A percentile compares a stretch with the other conserved stretches of the same genome.
Evolutionary conservation across 2,888 invertebrate species (phyloP).

Genomic region (Meta bourneti): DNA sequence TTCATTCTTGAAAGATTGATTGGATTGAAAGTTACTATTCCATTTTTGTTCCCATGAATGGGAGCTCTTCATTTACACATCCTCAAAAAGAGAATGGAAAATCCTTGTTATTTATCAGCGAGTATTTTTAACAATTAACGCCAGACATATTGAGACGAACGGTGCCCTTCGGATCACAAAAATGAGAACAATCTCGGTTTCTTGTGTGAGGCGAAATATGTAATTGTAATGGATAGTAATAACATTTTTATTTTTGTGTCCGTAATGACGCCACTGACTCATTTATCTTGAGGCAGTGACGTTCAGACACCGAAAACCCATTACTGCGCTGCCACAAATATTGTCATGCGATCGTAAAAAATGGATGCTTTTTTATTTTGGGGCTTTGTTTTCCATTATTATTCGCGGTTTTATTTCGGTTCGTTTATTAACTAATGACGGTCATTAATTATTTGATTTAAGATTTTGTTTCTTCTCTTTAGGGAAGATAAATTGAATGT

Average conservation of each 20-base stretch:
- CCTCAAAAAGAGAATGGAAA: conserved; percentile 38
- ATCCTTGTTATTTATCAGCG: conserved; percentile 70
- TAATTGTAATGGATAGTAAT: conserved; percentile 75
- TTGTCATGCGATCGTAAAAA: conserved; percentile 66
- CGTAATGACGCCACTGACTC: conserved; percentile 61
- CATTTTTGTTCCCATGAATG: no score
- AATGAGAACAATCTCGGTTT: conserved; percentile 57
- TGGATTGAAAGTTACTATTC: no score
- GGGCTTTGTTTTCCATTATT: conserved; percentile 5
- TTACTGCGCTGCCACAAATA: conserved; percentile 71
- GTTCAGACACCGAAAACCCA: conserved; percentile 73
- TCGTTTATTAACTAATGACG: conserved; percentile 74
- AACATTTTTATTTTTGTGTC: conserved; percentile 62
- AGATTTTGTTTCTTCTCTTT: not conserved
- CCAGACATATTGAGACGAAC: conserved; percentile 59
- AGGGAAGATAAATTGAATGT: conserved; percentile 54
- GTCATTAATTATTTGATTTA: conserved; percentile 72
- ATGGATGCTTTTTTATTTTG: conserved; percentile 38
- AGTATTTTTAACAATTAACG: conserved; percentile 71
- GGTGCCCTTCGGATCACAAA: conserved; percentile 18
- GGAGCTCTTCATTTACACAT: no score
- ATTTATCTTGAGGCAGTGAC: conserved; percentile 71
- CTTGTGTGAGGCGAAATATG: conserved; percentile 42
- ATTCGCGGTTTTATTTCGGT: conserved; percentile 56
- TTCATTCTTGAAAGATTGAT: no score